Conservation (phyloP, 2,888 invertebrate genomes). For the Tyria jacobaeae region DNA sequence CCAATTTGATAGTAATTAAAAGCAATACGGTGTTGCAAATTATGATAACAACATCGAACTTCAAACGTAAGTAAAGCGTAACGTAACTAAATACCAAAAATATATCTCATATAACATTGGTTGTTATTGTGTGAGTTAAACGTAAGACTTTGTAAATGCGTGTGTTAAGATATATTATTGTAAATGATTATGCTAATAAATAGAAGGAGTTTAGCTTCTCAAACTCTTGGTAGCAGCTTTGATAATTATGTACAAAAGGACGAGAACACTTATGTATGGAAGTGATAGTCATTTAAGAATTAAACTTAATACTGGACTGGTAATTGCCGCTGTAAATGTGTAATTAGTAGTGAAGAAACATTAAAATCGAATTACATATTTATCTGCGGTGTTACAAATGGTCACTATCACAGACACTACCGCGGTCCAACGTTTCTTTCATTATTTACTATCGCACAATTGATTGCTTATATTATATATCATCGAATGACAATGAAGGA, state of each 20-base stretch:
- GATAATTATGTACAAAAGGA: neutral
- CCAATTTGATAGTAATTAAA: constrained; percentile 2
- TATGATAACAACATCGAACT: neutral
- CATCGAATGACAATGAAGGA: neutral
- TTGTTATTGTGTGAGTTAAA: neutral
- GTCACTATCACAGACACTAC: neutral
- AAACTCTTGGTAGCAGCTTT: neutral
- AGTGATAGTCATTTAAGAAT: neutral
- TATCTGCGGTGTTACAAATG: neutral
- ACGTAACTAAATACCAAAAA: neutral
- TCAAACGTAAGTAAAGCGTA: neutral
- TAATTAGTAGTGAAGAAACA: neutral
- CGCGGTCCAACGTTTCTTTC: neutral
- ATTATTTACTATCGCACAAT: neutral
- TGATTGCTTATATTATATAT: neutral
- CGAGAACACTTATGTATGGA: neutral
- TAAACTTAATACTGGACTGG: neutral
- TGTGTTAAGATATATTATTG: neutral
- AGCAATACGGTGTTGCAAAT: neutral
- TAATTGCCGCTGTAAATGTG: neutral
- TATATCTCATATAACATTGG: no score
- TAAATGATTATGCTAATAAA: neutral
- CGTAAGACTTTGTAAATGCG: neutral
- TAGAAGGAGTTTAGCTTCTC: neutral
- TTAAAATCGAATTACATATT: neutral